Conservation (phyloP, 2,888 invertebrate species). For the Melinopterus prodromus region DNA sequence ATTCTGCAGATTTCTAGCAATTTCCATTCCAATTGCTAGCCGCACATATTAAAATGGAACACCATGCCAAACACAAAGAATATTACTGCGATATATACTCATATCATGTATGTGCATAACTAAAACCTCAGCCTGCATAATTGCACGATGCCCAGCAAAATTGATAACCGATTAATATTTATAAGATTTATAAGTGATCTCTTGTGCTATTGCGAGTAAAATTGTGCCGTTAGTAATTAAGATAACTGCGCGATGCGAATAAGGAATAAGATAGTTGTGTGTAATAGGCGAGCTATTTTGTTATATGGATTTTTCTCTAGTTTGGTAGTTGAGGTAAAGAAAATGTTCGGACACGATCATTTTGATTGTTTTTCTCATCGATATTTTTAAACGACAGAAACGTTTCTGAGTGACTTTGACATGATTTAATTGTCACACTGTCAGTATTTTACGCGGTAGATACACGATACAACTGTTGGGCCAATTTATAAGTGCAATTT, state of each 20-base stretch:
- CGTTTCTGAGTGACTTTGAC: too few relatives aligned
- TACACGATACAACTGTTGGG: too few relatives aligned
- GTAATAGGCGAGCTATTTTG: neutral
- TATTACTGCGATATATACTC: neutral
- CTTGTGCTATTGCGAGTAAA: neutral
- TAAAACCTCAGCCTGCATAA: constrained; percentile 4
- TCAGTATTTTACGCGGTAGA: too few relatives aligned
- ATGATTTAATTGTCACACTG: too few relatives aligned
- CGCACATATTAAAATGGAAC: neutral
- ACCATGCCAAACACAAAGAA: neutral
- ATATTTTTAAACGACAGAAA: too few relatives aligned
- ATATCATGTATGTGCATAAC: neutral
- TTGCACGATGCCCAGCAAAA: neutral
- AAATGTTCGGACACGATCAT: too few relatives aligned
- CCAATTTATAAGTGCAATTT: too few relatives aligned
- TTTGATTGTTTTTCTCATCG: too few relatives aligned
- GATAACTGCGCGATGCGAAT: neutral
- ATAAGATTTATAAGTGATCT: neutral
- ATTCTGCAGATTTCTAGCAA: neutral
- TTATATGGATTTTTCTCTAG: neutral
- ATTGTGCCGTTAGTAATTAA: neutral
- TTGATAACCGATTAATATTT: constrained; percentile 4
- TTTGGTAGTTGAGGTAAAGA: neutral
- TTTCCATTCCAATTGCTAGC: neutral
- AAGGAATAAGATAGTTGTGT: neutral